These are phyloP conservation scores for Pomacea maculata DNA, from an alignment of 1,140 invertebrate species.

Conservation along the genomic window DNA sequence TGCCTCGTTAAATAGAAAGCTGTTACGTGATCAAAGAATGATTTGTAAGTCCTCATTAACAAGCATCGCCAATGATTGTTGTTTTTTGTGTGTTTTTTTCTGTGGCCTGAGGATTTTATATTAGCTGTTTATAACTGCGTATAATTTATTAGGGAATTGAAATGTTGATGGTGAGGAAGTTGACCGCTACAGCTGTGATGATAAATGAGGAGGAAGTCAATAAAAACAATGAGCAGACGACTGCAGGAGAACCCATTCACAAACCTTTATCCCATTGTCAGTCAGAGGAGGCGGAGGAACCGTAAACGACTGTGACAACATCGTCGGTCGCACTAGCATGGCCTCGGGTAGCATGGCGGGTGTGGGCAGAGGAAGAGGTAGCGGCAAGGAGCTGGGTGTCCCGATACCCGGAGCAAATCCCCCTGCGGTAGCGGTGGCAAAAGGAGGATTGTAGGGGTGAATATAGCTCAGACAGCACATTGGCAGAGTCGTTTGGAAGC, in stretches of 20 bases:
- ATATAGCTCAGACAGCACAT: conserved; percentile 7
- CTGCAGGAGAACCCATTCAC: not conserved
- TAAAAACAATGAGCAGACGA: too few species aligned
- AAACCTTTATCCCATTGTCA: not conserved
- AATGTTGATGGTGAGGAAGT: too few species aligned
- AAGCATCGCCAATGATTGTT: too few species aligned
- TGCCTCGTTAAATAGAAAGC: too few species aligned
- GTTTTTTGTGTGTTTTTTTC: too few species aligned
- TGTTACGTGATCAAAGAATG: too few species aligned
- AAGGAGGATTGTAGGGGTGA: not conserved
- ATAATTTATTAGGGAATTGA: too few species aligned
- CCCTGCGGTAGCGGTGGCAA: not conserved
- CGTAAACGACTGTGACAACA: conserved; percentile 8
- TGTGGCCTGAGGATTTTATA: too few species aligned
- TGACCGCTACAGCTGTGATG: too few species aligned
- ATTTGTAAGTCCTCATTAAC: too few species aligned
- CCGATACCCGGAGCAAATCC: not conserved
- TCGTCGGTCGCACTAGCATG: not conserved
- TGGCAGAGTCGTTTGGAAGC: not conserved
- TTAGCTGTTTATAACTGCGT: too few species aligned
- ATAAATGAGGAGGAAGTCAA: too few species aligned
- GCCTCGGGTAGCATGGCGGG: conserved; percentile 8
- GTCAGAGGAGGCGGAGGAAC: conserved; percentile 1
- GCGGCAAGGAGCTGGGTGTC: not conserved
- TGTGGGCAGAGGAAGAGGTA: conserved; percentile 1